Evolutionary conservation across 2,113 vertebrate species (phyloP), one percentile per base, ranked within the genome.

Genomic region (Motacilla tschutschensis): DNA sequence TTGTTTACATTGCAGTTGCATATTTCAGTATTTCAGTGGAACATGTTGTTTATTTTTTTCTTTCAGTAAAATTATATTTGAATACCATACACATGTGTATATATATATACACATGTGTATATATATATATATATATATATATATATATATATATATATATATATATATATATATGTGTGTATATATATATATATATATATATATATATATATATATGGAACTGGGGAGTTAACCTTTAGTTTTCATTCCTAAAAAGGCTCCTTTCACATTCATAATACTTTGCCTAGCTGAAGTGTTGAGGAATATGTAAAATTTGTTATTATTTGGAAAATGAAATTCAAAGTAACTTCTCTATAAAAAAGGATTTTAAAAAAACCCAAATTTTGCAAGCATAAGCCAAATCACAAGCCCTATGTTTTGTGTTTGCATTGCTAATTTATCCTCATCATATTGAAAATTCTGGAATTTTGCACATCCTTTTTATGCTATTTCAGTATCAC

Each of bases 361-460:
- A 31, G 2, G 3, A 20, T 43, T 85, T 76, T 54, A 1, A 1
- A 62, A 78, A 84, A 15, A 1, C 2, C 4, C 10, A 78, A 83
- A 79, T 51, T 66, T 73, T 92, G n/a, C 47, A 86, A 91, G 50
- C 28, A 38, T 72, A 74, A 84, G 31, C 35, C 20, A 0, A 69
- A 79, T 83, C 24, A 79, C 6, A 69, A 72, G 28, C 6, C 8
- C 17, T 51, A 16, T 29, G 12, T 76, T 87, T 85, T 76, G 10
- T 67, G 38, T 89, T 93, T 87, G 50, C 81, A 81, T 88, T 91
- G 83, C 66, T 93, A 90, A 90, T 90, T 69, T 82, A 69, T 58
- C 28, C 10, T 65, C 26, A 69, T 73, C 64, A 81, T 76, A 73
- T 54, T 83, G 57, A 90, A 92, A 76, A 86, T 80, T 91, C 40